phyloP scores from a whole-genome alignment of 2,888 invertebrate species.

The Heliothis peltigera region DNA sequence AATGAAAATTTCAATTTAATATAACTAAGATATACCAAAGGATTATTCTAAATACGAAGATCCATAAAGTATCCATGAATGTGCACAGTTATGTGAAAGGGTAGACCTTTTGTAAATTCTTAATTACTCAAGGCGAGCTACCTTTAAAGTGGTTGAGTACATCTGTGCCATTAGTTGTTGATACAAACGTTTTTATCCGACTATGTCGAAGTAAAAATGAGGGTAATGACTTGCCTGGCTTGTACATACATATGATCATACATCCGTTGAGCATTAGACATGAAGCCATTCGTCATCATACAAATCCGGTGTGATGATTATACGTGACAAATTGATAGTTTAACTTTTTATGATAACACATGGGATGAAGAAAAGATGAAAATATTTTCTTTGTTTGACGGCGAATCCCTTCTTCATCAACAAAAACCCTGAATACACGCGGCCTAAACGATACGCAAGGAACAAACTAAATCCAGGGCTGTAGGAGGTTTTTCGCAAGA shows the following conservation, averaged over 20 bases:
- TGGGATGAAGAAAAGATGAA: background rate
- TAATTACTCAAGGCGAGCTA: conserved; percentile 32
- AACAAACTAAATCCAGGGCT: no score
- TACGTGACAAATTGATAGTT: conserved; percentile 37
- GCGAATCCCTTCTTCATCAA: no score
- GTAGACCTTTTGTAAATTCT: conserved; percentile 30
- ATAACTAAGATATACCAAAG: conserved; percentile 12
- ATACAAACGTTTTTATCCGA: conserved; percentile 31
- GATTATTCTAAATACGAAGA: conserved; percentile 1
- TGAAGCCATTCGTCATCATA: conserved; percentile 36
- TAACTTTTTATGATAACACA: conserved; percentile 16
- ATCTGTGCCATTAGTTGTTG: conserved; percentile 32
- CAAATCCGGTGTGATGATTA: conserved; percentile 29
- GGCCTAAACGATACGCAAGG: no score
- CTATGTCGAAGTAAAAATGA: conserved; percentile 40
- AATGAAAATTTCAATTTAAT: no score
- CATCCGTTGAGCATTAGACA: conserved; percentile 48
- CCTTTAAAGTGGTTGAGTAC: conserved; percentile 34
- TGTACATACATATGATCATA: conserved; percentile 35
- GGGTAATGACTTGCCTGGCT: conserved; percentile 41
- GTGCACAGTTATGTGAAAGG: conserved; percentile 30
- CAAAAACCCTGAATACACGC: no score
- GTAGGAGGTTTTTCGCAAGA: no score
- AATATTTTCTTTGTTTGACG: background rate
- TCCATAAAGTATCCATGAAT: conserved; percentile 4